These are phyloP conservation scores for Eupristina koningsbergeri DNA, from an alignment of 1,140 invertebrate genomes.

Conservation along the genomic window DNA sequence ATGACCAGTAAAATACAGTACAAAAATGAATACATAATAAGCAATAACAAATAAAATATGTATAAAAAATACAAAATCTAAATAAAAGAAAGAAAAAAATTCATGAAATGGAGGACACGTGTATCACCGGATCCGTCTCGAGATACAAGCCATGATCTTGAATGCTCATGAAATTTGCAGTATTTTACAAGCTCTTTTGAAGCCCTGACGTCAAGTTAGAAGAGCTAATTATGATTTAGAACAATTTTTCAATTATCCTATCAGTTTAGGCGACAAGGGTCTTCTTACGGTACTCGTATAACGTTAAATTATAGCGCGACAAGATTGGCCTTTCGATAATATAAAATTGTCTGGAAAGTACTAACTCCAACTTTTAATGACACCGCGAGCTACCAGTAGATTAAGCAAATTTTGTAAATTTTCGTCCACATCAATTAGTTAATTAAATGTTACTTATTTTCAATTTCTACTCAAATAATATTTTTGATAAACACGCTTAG, in stretches of 20 bases:
- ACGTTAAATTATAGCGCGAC: conserved; percentile 43
- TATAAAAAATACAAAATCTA: no score
- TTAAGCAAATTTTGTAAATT: not conserved
- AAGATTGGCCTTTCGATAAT: conserved; percentile 50
- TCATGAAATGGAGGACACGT: not conserved
- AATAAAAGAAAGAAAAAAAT: not conserved
- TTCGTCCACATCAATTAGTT: not conserved
- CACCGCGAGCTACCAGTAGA: not conserved
- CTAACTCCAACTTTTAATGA: conserved; percentile 9
- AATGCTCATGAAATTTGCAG: conserved; percentile 28
- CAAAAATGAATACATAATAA: no score
- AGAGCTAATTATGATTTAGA: conserved; percentile 49
- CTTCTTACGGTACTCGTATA: conserved; percentile 34
- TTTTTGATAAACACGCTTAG: no score
- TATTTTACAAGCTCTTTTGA: conserved; percentile 35
- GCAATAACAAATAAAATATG: no score
- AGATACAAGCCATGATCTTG: conserved; percentile 36
- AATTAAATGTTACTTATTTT: no score
- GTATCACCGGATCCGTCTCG: not conserved
- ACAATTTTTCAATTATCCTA: conserved; percentile 51
- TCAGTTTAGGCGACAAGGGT: conserved; percentile 47
- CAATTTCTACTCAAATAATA: no score
- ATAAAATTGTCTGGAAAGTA: conserved; percentile 43
- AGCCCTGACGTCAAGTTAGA: conserved; percentile 43
- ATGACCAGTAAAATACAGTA: no score